Evolutionary conservation across 37 sponge, comb jelly and placozoan genomes (phyloP).

Genomic region (Haliclona indistincta): DNA sequence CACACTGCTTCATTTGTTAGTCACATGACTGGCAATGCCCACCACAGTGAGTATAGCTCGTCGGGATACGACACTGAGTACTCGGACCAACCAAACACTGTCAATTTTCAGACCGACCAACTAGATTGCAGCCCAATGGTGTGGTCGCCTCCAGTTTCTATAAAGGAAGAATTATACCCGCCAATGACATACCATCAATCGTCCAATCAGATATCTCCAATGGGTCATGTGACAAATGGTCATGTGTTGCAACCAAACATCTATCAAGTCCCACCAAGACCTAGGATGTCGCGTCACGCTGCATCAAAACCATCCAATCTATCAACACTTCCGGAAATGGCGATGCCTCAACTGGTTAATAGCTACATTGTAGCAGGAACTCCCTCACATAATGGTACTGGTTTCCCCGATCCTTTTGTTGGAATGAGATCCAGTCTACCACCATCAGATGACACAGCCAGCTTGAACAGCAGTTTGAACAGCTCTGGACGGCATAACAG

Average conservation of each 20-base stretch:
- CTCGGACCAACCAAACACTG: too few species aligned
- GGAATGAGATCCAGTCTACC: background rate
- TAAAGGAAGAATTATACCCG: slow-evolving; percentile 10
- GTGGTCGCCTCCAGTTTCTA: slow-evolving; percentile 12
- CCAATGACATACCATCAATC: background rate
- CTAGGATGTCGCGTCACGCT: background rate
- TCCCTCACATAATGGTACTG: background rate
- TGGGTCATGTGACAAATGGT: background rate
- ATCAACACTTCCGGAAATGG: background rate
- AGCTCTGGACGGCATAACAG: background rate
- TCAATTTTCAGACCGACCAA: slow-evolving; percentile 23
- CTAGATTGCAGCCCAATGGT: background rate
- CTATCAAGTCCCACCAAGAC: background rate
- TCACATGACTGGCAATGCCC: slow-evolving; percentile 10
- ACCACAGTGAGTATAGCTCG: slow-evolving; percentile 34
- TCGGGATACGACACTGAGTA: slow-evolving; percentile 60
- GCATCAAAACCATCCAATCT: background rate
- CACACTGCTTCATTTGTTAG: slow-evolving; percentile 15
- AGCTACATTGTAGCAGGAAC: background rate
- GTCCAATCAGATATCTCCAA: background rate
- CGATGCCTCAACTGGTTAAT: background rate
- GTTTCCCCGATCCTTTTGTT: background rate
- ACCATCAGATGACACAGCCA: background rate
- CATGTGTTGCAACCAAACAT: background rate
- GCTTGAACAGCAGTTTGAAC: background rate